Evolutionary conservation across 2,797 vertebrate genomes (phyloP), one percentile per base, ranked within the genome.

Genomic region (Thripadectes ignobilis): DNA sequence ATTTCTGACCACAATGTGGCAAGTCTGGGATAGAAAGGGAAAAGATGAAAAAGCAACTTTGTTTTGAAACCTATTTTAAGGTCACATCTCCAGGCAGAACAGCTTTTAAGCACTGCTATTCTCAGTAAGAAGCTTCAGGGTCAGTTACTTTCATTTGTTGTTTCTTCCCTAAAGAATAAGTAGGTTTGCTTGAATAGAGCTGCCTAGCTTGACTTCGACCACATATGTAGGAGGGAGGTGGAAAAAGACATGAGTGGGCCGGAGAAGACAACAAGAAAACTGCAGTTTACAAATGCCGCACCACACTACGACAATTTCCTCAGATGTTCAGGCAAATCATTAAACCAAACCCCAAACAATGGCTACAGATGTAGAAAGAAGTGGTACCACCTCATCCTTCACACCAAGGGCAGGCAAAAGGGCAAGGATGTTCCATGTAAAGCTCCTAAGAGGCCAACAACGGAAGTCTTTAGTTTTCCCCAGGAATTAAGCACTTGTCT

Each of bases 261-360:
- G 20, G 48, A 75, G 24, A 30, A 85, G 55, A 79, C 61, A 81
- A 51, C 38, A 87, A 62, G 75, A 93, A 93, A 97, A 73, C 19
- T 71, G 93, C 77, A 94, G 90, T 94, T 96, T 87, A 80, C 83
- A 85, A 88, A 67, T 58, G 57, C 82, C 88, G 80, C 46, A 78
- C 34, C 68, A 85, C 27, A 71, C 51, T 14, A 55, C 78, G 34
- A 79, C 66, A 58, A 74, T 12, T 77, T 90, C 85, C 79, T 89
- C 10, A 75, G 61, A 69, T 80, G 24, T 92, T 88, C 68, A 58
- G 86, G 78, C 57, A 92, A 92, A 94, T 58, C 79, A 88, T 76
- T 62, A 83, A 80, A 91, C 55, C 59, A 88, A 94, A 87, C 41
- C 41, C 65, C 36, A 24, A 92, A 92, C 62, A 95, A 78, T 7